Evolutionary conservation across 2,888 invertebrate species (phyloP).

Genomic region (Caradrina clavipalpis): DNA sequence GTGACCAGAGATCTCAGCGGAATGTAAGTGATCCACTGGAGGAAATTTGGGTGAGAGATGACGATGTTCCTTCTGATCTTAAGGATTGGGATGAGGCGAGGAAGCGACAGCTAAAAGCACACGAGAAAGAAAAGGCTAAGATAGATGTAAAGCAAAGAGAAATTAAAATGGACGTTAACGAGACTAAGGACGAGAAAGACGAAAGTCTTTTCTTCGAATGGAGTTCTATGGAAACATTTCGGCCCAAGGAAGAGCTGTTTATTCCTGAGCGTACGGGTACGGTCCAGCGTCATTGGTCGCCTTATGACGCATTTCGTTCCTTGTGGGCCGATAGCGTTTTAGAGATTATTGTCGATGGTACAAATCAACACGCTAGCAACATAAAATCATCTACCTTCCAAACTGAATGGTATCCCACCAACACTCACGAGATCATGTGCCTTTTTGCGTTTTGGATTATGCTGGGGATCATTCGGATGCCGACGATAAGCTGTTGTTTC

Average conservation of each 20-base stretch:
- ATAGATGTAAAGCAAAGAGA: not conserved
- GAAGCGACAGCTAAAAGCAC: not conserved
- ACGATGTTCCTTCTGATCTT: slow-evolving; percentile 19
- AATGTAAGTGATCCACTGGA: not conserved
- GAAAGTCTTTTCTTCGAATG: slow-evolving; percentile 1
- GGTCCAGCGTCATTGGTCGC: not conserved
- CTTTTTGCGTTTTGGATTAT: slow-evolving; percentile 31
- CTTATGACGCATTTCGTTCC: slow-evolving; percentile 42
- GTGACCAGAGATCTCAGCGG: no score
- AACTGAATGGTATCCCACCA: slow-evolving; percentile 22
- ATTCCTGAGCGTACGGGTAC: slow-evolving; percentile 8
- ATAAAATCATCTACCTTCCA: slow-evolving; percentile 15
- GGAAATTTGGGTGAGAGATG: slow-evolving; percentile 22
- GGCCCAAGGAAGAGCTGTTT: not conserved
- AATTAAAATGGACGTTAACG: not conserved
- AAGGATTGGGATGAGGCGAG: no score
- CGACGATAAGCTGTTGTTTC: slow-evolving; percentile 12
- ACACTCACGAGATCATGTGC: slow-evolving; percentile 23
- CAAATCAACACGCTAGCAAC: slow-evolving; percentile 35
- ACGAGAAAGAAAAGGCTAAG: not conserved
- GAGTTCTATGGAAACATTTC: slow-evolving; percentile 8
- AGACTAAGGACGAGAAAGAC: slow-evolving; percentile 6
- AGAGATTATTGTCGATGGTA: slow-evolving; percentile 25
- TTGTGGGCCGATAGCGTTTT: slow-evolving; percentile 37
- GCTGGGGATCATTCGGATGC: slow-evolving; percentile 32